phyloP scores from a whole-genome alignment of 2,888 invertebrate species.

The Ochropleura leucogaster region DNA sequence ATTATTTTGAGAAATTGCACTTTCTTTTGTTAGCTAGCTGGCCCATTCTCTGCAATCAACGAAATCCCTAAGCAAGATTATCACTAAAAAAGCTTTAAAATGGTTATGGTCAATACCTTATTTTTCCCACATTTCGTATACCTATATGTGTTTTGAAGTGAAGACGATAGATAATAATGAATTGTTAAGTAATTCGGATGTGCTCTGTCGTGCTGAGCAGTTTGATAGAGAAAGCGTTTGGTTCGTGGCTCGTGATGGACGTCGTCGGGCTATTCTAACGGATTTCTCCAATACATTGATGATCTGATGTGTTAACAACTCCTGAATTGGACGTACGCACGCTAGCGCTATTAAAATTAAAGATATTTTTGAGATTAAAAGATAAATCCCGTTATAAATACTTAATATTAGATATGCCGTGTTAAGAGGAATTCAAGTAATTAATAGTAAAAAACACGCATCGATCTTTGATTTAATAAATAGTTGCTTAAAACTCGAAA shows the following conservation, averaged over 20 bases:
- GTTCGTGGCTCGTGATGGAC: conserved; percentile 69
- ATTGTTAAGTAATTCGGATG: conserved; percentile 69
- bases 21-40: conserved; percentile 49
- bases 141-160: conserved; percentile 27
- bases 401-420: conserved; percentile 51
- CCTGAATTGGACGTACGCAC: conserved; percentile 74
- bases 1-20: conserved; percentile 47
- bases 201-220: conserved; percentile 70
- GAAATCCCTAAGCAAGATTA: conserved; percentile 2
- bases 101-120: not conserved
- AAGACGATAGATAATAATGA: conserved; percentile 43
- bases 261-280: conserved; percentile 73
- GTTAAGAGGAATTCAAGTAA: conserved; percentile 47
- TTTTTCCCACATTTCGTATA: conserved; percentile 37
- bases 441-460: conserved; percentile 43
- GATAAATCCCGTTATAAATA: conserved; percentile 58
- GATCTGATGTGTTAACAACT: conserved; percentile 68
- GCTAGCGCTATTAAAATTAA: conserved; percentile 69
- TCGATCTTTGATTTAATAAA: conserved; percentile 20
- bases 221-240: conserved; percentile 76
- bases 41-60: conserved; percentile 35
- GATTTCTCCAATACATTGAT: conserved; percentile 78
- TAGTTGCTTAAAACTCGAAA: not conserved
- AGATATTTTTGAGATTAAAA: conserved; percentile 55
- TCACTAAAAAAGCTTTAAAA: conserved; percentile 6